These are phyloP conservation scores for Aurelia sp. DNA, from an alignment of 30 jellyfish, hydroid and myxozoan genomes.

Conservation along the genomic window DNA sequence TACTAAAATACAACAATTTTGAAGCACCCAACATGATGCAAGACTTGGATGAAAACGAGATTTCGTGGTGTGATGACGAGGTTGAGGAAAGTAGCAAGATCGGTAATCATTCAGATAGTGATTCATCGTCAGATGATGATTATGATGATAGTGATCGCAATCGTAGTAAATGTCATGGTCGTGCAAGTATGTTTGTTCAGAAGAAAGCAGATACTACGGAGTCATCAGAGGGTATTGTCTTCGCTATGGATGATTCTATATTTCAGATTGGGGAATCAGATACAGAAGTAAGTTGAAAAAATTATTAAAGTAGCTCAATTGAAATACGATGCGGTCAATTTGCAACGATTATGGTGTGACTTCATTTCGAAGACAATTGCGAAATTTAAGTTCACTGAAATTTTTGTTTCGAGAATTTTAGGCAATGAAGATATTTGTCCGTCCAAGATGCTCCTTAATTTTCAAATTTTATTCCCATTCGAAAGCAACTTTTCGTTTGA, in stretches of 20 bases:
- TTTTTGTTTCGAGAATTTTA: too few species aligned
- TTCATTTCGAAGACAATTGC: too few species aligned
- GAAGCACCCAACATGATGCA: conserved; percentile 50
- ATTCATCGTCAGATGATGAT: conserved; percentile 50
- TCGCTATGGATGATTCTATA: conserved; percentile 76
- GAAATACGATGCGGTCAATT: too few species aligned
- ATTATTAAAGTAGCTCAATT: too few species aligned
- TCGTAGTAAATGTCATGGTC: conserved; percentile 10
- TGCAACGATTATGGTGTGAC: too few species aligned
- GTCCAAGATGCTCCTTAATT: too few species aligned
- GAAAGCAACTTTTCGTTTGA: too few species aligned
- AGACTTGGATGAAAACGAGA: conserved; percentile 12
- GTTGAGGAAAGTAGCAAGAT: conserved; percentile 1
- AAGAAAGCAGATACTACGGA: conserved; percentile 30
- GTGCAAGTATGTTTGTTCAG: conserved; percentile 18
- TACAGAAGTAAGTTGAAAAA: conserved; percentile 57
- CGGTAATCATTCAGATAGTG: neutral
- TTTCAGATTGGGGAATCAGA: conserved; percentile 89
- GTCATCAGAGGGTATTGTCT: conserved; percentile 83
- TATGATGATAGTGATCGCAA: conserved; percentile 22
- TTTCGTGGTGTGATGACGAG: conserved; percentile 58
- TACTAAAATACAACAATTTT: conserved; percentile 28
- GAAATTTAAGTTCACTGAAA: too few species aligned
- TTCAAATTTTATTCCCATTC: too few species aligned
- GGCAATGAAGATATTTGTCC: too few species aligned